Evolutionary conservation across 2,113 vertebrate genomes (phyloP).

Genomic region (Eurypyga helias): DNA sequence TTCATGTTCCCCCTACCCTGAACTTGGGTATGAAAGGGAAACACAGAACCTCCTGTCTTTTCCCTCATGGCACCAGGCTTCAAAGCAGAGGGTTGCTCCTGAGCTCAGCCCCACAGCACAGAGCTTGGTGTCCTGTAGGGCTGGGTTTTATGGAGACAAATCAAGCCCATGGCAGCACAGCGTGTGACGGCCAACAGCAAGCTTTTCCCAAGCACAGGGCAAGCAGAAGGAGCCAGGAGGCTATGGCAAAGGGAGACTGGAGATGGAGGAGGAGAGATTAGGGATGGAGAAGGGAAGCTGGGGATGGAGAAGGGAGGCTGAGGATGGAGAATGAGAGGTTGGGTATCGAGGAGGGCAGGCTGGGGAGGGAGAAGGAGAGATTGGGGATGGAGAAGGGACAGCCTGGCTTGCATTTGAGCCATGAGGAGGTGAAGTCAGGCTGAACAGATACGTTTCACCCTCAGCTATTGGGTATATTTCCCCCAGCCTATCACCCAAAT

Average conservation of each 20-base stretch:
- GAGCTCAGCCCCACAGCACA: neutral
- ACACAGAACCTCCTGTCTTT: accelerated
- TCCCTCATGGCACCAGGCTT: neutral
- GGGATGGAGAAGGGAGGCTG: accelerated
- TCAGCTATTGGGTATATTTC: accelerated
- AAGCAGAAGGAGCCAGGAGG: neutral
- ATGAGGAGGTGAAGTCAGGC: neutral
- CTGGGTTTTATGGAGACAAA: neutral
- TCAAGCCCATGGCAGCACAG: neutral
- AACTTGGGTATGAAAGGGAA: neutral
- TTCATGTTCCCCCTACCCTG: neutral
- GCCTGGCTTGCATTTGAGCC: neutral
- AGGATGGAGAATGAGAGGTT: neutral
- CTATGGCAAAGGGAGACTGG: neutral
- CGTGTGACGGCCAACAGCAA: accelerated
- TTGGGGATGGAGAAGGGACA: neutral
- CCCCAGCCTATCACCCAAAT: neutral
- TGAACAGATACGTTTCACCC: neutral
- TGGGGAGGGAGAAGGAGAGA: neutral
- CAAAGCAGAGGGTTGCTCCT: neutral
- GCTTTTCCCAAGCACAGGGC: neutral
- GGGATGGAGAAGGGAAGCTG: accelerated
- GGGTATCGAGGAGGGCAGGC: neutral
- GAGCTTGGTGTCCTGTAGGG: neutral
- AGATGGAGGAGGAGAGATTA: neutral